A percentile compares a stretch with the other conserved stretches of the same genome.
phyloP scores from a whole-genome alignment of 2,113 vertebrate genomes.

The Ptilorrhoa leucosticta region DNA sequence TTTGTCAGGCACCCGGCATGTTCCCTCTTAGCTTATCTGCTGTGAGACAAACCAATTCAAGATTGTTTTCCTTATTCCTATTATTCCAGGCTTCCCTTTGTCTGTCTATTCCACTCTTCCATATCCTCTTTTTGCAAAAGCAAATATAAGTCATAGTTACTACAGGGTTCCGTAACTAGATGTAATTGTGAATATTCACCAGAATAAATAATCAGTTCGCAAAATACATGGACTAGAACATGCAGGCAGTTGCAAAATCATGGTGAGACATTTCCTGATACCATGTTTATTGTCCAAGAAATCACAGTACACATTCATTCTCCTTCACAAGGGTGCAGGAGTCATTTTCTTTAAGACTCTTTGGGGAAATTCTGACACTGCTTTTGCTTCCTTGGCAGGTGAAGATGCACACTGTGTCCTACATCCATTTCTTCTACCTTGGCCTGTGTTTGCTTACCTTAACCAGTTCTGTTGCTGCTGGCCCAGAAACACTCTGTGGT shows the following conservation, averaged over 20 bases:
- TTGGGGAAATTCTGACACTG: slow-evolving; percentile 25
- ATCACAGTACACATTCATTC: not conserved
- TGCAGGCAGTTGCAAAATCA: not conserved
- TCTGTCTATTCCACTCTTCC: not conserved
- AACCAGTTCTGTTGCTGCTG: slow-evolving; percentile 84
- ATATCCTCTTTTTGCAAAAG: not conserved
- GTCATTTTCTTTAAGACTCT: not conserved
- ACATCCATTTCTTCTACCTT: slow-evolving; percentile 91
- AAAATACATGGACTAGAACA: not conserved
- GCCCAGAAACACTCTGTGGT: slow-evolving; percentile 94
- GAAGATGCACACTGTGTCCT: slow-evolving; percentile 87
- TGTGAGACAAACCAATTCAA: not conserved
- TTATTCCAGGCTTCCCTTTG: not conserved
- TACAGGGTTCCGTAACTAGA: not conserved
- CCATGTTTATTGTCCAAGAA: not conserved
- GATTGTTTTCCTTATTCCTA: not conserved
- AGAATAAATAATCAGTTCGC: not conserved
- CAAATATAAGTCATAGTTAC: not conserved
- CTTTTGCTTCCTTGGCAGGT: slow-evolving; percentile 76
- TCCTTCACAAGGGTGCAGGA: not conserved
- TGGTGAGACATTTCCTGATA: not conserved
- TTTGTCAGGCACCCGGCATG: not conserved
- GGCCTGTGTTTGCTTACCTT: slow-evolving; percentile 93
- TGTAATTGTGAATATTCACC: not conserved
- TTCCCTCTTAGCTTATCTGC: not conserved